These are phyloP conservation scores for Torymus auratus DNA, from an alignment of 2,888 invertebrate species.

Conservation along the genomic window DNA sequence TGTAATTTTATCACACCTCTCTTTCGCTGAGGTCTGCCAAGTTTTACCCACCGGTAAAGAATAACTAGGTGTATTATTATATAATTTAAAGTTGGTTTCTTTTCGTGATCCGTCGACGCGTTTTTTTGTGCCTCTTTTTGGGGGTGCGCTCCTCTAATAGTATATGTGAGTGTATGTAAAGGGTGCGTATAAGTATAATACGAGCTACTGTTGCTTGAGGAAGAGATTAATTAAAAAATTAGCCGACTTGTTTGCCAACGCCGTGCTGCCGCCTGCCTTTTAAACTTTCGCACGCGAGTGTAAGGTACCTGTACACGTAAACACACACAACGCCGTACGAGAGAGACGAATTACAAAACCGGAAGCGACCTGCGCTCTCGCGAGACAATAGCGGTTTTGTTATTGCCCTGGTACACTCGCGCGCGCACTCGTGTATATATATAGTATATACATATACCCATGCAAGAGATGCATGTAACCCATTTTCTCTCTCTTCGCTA, in stretches of 20 bases:
- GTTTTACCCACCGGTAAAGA: too few relatives aligned
- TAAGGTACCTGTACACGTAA: too few relatives aligned
- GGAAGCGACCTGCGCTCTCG: conserved; percentile 33
- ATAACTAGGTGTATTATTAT: too few relatives aligned
- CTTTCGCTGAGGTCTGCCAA: too few relatives aligned
- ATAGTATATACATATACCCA: background rate
- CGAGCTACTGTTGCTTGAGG: background rate
- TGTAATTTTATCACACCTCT: too few relatives aligned
- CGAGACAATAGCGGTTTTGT: conserved; percentile 45
- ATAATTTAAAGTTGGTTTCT: too few relatives aligned
- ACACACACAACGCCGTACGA: background rate
- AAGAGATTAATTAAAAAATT: conserved; percentile 26
- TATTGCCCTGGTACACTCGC: conserved; percentile 29
- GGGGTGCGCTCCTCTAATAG: too few relatives aligned
- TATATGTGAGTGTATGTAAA: too few relatives aligned
- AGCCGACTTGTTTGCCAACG: conserved; percentile 26
- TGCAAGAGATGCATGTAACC: conserved; percentile 3
- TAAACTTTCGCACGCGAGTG: background rate
- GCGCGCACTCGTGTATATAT: background rate
- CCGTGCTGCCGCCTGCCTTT: too few relatives aligned
- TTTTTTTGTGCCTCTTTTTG: too few relatives aligned
- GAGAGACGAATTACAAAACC: conserved; percentile 35
- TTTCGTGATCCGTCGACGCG: too few relatives aligned
- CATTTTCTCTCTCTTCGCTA: conserved; percentile 27
- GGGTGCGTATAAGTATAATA: background rate